These are phyloP conservation scores for Forbesichthys agassizii DNA, from an alignment of 2,113 vertebrate species.

Conservation along the genomic window DNA sequence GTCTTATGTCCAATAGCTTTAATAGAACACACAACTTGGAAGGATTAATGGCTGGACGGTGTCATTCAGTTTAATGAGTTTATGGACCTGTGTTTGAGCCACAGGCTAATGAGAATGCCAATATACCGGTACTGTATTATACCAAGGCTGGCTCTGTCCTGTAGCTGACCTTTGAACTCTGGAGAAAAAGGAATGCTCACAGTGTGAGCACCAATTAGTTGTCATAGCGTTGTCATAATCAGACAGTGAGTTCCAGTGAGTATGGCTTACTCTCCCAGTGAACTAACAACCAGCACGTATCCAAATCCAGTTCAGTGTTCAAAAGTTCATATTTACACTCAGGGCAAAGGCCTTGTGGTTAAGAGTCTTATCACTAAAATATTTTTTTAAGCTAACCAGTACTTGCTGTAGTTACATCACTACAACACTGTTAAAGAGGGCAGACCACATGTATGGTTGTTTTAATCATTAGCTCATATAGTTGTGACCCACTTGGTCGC, in stretches of 20 bases:
- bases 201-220: too few species aligned
- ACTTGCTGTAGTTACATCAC: not conserved
- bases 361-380: constrained; percentile 34
- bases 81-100: not conserved
- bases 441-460: not conserved
- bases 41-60: not conserved
- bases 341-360: constrained; percentile 34
- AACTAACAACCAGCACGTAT: not conserved
- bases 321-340: constrained; percentile 57
- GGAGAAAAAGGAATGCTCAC: too few species aligned
- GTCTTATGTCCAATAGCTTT: not conserved
- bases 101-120: too few species aligned
- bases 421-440: not conserved
- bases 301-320: constrained; percentile 28
- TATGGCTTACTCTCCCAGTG: constrained; percentile 8
- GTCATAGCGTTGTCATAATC: too few species aligned
- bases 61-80: not conserved
- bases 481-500: constrained; percentile 37
- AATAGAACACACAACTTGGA: not conserved
- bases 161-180: too few species aligned
- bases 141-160: too few species aligned
- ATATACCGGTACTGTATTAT: too few species aligned
- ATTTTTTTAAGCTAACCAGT: not conserved
- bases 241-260: not conserved
- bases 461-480: constrained; percentile 54